These are phyloP conservation scores for Aphelenchoides fujianensis DNA, from an alignment of 1,140 invertebrate species.

Conservation along the genomic window DNA sequence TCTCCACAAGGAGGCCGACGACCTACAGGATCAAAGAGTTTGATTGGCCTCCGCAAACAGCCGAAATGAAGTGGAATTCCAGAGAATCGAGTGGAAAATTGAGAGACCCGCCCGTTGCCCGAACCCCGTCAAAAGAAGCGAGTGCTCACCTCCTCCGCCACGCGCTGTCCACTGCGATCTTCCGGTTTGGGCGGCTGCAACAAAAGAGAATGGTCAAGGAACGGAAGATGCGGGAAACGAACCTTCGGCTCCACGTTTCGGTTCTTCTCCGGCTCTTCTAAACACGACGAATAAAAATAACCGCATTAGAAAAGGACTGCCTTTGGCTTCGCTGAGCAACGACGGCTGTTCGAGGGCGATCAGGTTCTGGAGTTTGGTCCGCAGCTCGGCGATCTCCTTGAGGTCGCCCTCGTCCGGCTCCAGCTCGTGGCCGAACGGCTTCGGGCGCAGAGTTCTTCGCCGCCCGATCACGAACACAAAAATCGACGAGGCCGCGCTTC, in stretches of 20 bases:
- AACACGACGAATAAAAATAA: constrained; percentile 6
- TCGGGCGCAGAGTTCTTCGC: not conserved
- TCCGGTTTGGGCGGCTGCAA: too few species aligned
- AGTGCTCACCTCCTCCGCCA: too few species aligned
- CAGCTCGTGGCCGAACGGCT: constrained; percentile 22
- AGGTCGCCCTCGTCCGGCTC: constrained; percentile 23
- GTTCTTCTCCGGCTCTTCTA: not conserved
- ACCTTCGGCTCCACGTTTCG: not conserved
- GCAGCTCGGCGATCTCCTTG: not conserved
- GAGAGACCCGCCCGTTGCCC: too few species aligned
- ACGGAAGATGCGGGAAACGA: too few species aligned
- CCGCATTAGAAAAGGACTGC: not conserved
- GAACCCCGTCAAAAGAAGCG: too few species aligned
- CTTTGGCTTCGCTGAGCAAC: not conserved
- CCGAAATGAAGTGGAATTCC: too few species aligned
- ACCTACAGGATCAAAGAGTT: too few species aligned
- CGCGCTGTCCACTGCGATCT: too few species aligned
- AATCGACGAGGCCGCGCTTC: constrained; percentile 39
- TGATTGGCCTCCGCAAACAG: too few species aligned
- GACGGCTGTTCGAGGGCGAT: constrained; percentile 21
- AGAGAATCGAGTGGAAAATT: too few species aligned
- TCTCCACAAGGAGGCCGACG: too few species aligned
- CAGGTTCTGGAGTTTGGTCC: constrained; percentile 25
- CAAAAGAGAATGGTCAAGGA: too few species aligned
- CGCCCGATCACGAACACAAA: not conserved